Evolutionary conservation across 2,888 invertebrate species (phyloP).

Genomic region (Drosophila planitibia): DNA sequence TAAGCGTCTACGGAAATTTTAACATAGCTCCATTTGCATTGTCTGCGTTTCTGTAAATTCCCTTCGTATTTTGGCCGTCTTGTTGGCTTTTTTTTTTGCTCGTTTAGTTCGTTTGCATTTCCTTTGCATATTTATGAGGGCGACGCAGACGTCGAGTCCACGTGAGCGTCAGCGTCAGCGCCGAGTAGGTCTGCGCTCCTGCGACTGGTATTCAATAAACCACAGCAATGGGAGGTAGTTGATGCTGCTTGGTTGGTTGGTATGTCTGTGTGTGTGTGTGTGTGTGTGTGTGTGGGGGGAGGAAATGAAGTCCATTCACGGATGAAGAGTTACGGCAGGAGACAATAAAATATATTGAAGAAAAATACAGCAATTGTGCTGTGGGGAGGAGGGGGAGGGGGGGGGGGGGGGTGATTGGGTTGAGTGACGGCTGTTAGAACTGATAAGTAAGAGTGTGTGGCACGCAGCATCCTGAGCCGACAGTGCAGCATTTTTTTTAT

Average conservation of each 20-base stretch:
- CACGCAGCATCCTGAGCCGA: constrained; percentile 52
- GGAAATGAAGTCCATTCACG: constrained; percentile 25
- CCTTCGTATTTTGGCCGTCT: background rate
- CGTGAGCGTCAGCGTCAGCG: background rate
- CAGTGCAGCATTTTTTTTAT: constrained; percentile 60
- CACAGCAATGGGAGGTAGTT: constrained; percentile 40
- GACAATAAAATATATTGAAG: constrained; percentile 38
- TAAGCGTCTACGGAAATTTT: constrained; percentile 26
- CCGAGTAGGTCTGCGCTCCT: constrained; percentile 10
- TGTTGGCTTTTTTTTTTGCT: constrained; percentile 26
- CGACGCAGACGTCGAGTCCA: constrained; percentile 21
- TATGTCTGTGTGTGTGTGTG: background rate
- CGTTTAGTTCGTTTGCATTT: constrained; percentile 72
- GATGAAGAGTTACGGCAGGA: constrained; percentile 56
- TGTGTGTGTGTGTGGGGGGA: background rate
- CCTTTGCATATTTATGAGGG: constrained; percentile 76
- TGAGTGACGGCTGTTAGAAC: constrained; percentile 12
- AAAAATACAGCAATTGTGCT: constrained; percentile 6
- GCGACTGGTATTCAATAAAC: constrained; percentile 50
- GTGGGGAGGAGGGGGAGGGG: background rate
- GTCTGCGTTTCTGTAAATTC: constrained; percentile 8
- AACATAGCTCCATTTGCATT: constrained; percentile 32
- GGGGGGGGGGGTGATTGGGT: background rate
- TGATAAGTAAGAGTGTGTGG: constrained; percentile 36
- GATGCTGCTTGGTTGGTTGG: background rate